phyloP scores from a whole-genome alignment of 2,797 vertebrate genomes.

The Myiothlypis chrysogaster region DNA sequence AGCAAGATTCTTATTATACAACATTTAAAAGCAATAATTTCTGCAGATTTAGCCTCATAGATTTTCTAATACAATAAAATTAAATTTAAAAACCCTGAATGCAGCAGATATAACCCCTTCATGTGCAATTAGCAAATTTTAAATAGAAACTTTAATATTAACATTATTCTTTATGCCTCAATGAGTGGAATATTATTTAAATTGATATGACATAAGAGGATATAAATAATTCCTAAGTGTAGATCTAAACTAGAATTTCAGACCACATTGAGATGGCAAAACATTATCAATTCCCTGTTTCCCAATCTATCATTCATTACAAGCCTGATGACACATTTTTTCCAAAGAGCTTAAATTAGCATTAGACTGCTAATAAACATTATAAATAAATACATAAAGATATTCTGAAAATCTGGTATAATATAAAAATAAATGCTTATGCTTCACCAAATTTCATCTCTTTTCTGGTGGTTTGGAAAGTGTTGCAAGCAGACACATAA shows the following conservation, averaged over 20 bases:
- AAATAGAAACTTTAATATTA: slow-evolving; percentile 78
- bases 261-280: slow-evolving; percentile 73
- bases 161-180: slow-evolving; percentile 74
- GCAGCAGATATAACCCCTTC: slow-evolving; percentile 70
- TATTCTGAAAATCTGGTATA: slow-evolving; percentile 62
- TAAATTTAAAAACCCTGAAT: slow-evolving; percentile 72
- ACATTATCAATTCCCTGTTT: slow-evolving; percentile 76
- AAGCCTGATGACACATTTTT: slow-evolving; percentile 67
- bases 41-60: slow-evolving; percentile 69
- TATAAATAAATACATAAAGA: slow-evolving; percentile 73
- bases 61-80: slow-evolving; percentile 76
- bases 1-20: slow-evolving; percentile 71
- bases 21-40: slow-evolving; percentile 77
- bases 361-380: slow-evolving; percentile 72
- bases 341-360: slow-evolving; percentile 71
- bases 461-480: slow-evolving; percentile 6
- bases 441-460: slow-evolving; percentile 48
- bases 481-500: background rate
- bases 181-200: slow-evolving; percentile 77
- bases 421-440: slow-evolving; percentile 63
- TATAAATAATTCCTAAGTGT: slow-evolving; percentile 81
- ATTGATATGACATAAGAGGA: slow-evolving; percentile 77
- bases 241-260: slow-evolving; percentile 76
- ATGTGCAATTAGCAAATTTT: slow-evolving; percentile 79
- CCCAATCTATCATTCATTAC: slow-evolving; percentile 72